Conservation (phyloP, 1,140 invertebrate species). For the Drosophila sechellia region DNA sequence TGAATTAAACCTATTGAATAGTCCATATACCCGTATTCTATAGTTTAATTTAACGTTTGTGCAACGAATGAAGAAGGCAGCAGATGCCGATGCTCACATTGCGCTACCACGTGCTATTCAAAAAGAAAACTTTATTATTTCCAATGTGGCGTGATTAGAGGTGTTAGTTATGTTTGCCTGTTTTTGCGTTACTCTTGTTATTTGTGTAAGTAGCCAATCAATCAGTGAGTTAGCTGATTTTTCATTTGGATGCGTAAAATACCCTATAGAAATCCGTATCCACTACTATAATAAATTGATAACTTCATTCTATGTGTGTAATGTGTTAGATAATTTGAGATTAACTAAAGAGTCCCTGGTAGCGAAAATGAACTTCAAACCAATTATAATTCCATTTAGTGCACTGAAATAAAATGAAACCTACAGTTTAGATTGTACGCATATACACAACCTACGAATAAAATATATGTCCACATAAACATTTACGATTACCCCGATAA, state of each 20-base stretch:
- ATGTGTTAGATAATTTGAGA: conserved; percentile 27
- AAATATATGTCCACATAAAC: conserved; percentile 44
- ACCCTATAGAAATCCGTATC: conserved; percentile 11
- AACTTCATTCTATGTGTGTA: conserved; percentile 30
- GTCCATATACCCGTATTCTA: conserved; percentile 20
- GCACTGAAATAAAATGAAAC: conserved; percentile 36
- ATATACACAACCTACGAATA: conserved; percentile 40
- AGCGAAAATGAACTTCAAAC: conserved; percentile 11
- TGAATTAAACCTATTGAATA: conserved; percentile 24
- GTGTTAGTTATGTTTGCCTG: conserved; percentile 49
- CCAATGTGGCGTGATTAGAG: conserved; percentile 2
- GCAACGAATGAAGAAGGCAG: conserved; percentile 27
- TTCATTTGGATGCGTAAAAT: conserved; percentile 34
- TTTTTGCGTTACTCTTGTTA: conserved; percentile 39
- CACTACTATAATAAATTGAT: conserved; percentile 5
- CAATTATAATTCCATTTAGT: conserved; percentile 39
- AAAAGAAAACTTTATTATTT: conserved; percentile 19
- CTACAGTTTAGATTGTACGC: conserved; percentile 26
- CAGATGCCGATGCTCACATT: conserved; percentile 17
- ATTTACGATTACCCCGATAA: conserved; percentile 38
- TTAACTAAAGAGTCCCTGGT: conserved; percentile 24
- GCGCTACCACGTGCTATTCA: conserved; percentile 5
- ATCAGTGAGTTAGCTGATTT: conserved; percentile 35
- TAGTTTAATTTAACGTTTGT: conserved; percentile 12
- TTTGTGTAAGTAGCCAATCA: conserved; percentile 46